A percentile compares a stretch with the other conserved stretches of the same genome.
Evolutionary conservation across 1,140 invertebrate genomes (phyloP).

Genomic region (Leptonema lineaticorne): DNA sequence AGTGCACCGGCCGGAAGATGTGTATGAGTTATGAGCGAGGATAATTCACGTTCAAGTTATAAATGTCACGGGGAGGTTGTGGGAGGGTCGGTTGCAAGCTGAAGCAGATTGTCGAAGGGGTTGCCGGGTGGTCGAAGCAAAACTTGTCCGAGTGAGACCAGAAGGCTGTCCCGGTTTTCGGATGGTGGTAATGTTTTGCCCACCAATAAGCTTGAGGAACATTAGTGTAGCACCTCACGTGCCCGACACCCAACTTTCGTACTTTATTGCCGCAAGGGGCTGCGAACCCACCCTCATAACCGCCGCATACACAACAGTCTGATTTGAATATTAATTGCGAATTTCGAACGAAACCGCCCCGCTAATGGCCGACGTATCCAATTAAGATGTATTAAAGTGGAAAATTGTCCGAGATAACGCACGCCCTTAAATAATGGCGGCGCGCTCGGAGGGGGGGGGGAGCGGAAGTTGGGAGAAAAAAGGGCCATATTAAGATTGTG

Average conservation of each 20-base stretch:
- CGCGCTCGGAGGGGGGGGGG: no score
- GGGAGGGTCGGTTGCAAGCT: background rate
- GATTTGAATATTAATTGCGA: constrained; percentile 3
- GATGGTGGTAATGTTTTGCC: background rate
- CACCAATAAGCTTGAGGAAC: background rate
- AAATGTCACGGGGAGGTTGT: background rate
- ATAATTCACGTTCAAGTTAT: constrained; percentile 23
- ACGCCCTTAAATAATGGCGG: no score
- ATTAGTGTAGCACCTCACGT: constrained; percentile 18
- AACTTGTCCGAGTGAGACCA: background rate
- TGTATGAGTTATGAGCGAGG: background rate
- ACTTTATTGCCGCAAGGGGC: constrained; percentile 1
- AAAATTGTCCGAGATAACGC: no score
- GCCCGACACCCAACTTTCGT: background rate
- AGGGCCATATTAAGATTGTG: no score
- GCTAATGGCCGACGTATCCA: no score
- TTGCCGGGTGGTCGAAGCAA: background rate
- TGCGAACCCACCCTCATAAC: no score
- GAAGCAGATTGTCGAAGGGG: background rate
- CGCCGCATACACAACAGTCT: background rate
- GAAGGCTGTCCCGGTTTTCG: background rate
- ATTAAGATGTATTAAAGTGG: no score
- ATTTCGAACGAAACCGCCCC: background rate
- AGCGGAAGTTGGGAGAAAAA: no score
- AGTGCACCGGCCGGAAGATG: background rate